Conservation (phyloP, 1,140 invertebrate species). For the Hylaeus volcanicus region DNA sequence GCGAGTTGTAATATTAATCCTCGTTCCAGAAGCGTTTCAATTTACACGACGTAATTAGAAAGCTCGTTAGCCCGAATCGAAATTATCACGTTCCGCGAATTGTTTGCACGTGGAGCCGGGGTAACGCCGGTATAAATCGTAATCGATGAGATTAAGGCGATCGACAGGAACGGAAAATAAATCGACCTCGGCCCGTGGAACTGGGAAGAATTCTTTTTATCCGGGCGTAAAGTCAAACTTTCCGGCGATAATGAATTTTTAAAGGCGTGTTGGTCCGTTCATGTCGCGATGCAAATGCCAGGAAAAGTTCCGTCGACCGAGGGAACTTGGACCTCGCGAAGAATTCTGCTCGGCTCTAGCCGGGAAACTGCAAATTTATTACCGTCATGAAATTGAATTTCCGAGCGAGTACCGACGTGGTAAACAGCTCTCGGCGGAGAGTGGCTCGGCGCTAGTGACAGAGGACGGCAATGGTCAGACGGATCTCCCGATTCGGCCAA, state of each 20-base stretch:
- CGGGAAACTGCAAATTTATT: constrained; percentile 20
- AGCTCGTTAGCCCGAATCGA: constrained; percentile 8
- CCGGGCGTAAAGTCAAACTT: too few species aligned
- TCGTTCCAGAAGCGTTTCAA: too few species aligned
- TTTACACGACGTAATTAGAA: not conserved
- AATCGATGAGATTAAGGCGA: not conserved
- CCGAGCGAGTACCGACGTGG: not conserved
- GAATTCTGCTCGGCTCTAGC: not conserved
- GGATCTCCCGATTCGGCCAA: not conserved
- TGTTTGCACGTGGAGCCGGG: too few species aligned
- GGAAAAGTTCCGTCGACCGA: not conserved
- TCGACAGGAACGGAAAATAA: too few species aligned
- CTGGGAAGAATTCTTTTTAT: not conserved
- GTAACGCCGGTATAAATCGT: too few species aligned
- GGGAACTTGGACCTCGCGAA: constrained; percentile 6
- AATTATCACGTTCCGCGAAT: not conserved
- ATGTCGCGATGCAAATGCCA: constrained; percentile 11
- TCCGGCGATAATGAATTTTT: not conserved
- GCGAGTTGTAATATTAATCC: too few species aligned
- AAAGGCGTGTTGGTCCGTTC: not conserved
- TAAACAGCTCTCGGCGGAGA: constrained; percentile 29
- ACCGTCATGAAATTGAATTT: constrained; percentile 25
- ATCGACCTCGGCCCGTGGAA: too few species aligned
- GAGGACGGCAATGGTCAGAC: constrained; percentile 24
- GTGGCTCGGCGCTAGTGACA: constrained; percentile 6